phyloP scores from a whole-genome alignment of 2,797 vertebrate genomes.

The Hydrolagus colliei region DNA sequence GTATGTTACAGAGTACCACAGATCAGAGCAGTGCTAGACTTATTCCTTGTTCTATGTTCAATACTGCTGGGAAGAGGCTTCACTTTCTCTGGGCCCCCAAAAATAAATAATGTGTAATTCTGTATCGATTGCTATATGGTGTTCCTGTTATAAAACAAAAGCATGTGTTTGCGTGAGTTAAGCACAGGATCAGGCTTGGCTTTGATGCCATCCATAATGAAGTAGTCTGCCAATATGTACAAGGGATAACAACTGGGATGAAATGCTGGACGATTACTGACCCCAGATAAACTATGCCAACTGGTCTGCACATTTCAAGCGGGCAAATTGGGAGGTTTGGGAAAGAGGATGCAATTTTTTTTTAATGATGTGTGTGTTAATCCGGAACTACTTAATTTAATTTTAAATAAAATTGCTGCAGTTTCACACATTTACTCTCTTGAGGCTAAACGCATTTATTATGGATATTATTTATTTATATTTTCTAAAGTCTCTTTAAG shows the following conservation, averaged over 20 bases:
- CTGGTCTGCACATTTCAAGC: too few relatives aligned
- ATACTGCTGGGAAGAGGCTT: neutral
- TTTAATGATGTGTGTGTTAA: too few relatives aligned
- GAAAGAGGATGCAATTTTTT: neutral
- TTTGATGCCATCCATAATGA: neutral
- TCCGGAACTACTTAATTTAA: neutral
- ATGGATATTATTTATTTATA: neutral
- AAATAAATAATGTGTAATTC: neutral
- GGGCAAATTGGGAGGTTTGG: neutral
- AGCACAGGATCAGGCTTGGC: neutral
- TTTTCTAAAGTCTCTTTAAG: neutral
- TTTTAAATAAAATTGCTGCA: neutral
- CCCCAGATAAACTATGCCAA: neutral
- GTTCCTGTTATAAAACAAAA: neutral
- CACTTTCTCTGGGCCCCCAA: neutral
- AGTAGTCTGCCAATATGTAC: neutral
- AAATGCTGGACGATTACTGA: neutral
- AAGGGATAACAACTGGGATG: neutral
- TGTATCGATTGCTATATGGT: neutral
- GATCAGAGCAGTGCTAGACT: neutral
- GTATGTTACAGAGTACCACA: neutral
- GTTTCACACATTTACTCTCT: neutral
- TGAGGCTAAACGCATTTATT: neutral
- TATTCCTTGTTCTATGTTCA: neutral
- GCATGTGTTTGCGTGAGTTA: neutral